Evolutionary conservation across 2,113 vertebrate species (phyloP).

Genomic region (Turnix velox): DNA sequence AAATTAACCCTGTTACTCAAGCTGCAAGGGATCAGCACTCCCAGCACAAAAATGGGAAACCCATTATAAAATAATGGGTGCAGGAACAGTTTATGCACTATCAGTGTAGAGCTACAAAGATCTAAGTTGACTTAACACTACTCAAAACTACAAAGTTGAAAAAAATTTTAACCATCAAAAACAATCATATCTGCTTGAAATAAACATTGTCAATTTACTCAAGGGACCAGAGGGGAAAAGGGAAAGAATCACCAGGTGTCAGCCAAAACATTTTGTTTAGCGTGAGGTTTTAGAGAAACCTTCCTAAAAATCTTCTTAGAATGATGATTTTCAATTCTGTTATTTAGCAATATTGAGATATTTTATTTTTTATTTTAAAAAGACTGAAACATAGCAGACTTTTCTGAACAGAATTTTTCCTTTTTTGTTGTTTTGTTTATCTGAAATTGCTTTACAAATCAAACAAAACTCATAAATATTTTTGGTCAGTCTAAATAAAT

Average conservation of each 20-base stretch:
- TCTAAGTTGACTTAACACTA: not conserved
- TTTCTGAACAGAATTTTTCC: not conserved
- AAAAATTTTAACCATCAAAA: not conserved
- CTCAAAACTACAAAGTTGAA: not conserved
- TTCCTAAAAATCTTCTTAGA: not conserved
- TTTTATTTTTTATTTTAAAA: not conserved
- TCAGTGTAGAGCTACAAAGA: not conserved
- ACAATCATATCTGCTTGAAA: not conserved
- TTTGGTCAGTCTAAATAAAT: not conserved
- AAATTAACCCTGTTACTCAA: constrained; percentile 6
- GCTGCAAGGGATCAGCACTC: not conserved
- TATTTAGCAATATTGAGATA: not conserved
- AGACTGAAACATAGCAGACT: not conserved
- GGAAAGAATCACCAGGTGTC: not conserved
- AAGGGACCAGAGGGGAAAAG: not conserved
- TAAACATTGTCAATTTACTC: not conserved
- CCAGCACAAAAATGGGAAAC: not conserved
- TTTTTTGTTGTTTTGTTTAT: not conserved
- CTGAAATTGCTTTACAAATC: not conserved
- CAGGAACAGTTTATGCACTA: not conserved
- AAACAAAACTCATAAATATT: not conserved
- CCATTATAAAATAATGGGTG: not conserved
- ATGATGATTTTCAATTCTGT: not conserved
- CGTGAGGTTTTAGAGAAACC: not conserved
- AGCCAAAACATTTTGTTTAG: not conserved